phyloP scores from a whole-genome alignment of 2,797 vertebrate species.

The Phaenicophaeus curvirostris region DNA sequence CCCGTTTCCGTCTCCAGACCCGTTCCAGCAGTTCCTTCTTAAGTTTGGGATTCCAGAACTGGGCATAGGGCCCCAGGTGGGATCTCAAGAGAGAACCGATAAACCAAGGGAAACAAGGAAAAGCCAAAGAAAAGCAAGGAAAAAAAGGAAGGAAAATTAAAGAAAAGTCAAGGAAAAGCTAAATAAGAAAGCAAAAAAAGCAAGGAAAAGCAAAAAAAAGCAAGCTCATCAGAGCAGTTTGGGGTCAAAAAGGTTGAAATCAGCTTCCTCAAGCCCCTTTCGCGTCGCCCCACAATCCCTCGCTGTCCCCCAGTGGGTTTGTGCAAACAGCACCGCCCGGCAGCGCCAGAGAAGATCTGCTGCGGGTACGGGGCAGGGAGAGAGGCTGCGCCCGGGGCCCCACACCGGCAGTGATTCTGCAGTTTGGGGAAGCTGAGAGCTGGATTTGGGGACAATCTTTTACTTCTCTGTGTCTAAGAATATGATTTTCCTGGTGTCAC shows the following conservation, averaged over 20 bases:
- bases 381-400: not conserved
- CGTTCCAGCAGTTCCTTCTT: too few relatives aligned
- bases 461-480: fast-evolving
- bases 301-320: slow-evolving; percentile 44
- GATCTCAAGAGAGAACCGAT: too few relatives aligned
- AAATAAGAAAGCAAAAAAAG: not conserved
- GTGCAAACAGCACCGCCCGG: too few relatives aligned
- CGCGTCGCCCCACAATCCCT: slow-evolving; percentile 41
- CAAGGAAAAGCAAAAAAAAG: fast-evolving
- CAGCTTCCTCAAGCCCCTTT: not conserved
- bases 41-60: too few relatives aligned
- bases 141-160: too few relatives aligned
- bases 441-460: not conserved
- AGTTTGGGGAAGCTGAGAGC: fast-evolving
- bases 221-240: not conserved
- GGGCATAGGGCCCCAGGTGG: too few relatives aligned
- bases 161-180: not conserved
- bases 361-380: not conserved
- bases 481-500: fast-evolving
- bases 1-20: too few relatives aligned
- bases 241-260: not conserved
- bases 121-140: not conserved
- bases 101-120: too few relatives aligned
- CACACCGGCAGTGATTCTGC: not conserved
- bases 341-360: too few relatives aligned